phyloP scores from a whole-genome alignment of 2,888 invertebrate genomes.

The Gastrophysa polygoni region DNA sequence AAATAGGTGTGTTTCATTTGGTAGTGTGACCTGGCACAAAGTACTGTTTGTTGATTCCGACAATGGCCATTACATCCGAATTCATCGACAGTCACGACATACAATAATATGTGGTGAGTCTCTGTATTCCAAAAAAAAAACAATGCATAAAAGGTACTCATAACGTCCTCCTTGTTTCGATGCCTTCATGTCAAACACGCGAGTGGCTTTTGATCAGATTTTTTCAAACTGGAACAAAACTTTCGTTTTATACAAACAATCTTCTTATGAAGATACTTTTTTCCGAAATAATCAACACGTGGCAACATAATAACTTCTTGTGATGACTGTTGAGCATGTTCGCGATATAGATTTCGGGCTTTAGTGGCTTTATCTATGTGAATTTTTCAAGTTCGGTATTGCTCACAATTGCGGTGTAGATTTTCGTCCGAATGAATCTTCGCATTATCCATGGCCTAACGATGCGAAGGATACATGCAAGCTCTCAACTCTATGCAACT shows the following conservation, averaged over 20 bases:
- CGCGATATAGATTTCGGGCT: no score
- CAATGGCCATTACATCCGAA: background rate
- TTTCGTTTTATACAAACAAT: conserved; percentile 13
- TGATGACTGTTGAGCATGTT: no score
- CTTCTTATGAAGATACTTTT: conserved; percentile 30
- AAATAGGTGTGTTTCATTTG: conserved; percentile 17
- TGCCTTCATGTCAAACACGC: conserved; percentile 38
- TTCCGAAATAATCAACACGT: no score
- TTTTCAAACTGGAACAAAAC: conserved; percentile 26
- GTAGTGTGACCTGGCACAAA: conserved; percentile 1
- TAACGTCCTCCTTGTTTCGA: conserved; percentile 38
- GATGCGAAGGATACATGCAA: no score
- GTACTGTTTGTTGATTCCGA: no score
- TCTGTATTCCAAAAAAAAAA: conserved; percentile 7
- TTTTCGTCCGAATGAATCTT: no score
- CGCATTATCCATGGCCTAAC: no score
- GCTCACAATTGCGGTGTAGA: no score
- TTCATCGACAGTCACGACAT: conserved; percentile 15
- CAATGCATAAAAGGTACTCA: conserved; percentile 22
- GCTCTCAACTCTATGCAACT: no score
- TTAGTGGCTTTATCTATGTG: no score
- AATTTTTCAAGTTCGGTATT: no score
- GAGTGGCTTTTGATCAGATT: conserved; percentile 17
- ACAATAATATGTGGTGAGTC: conserved; percentile 7
- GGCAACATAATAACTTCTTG: no score